These are phyloP conservation scores for Oriolus oriolus DNA, from an alignment of 2,113 vertebrate genomes.

Conservation along the genomic window DNA sequence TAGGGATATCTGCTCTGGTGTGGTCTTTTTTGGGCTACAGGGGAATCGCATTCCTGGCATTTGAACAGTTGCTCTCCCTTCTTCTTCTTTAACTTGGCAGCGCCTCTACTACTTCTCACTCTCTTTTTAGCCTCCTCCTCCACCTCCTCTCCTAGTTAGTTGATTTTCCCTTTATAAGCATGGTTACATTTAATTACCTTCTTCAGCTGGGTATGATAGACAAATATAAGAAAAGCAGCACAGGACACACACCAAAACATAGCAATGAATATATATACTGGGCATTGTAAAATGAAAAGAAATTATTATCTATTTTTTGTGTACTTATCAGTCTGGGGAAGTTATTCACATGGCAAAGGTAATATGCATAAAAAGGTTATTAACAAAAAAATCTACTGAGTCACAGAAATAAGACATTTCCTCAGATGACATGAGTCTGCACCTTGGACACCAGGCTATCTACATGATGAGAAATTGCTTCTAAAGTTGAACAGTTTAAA, in stretches of 20 bases:
- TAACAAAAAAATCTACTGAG: background rate
- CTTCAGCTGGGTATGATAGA: background rate
- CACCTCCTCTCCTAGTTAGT: background rate
- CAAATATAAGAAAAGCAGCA: background rate
- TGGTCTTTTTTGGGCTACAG: background rate
- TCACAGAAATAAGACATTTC: background rate
- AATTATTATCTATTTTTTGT: background rate
- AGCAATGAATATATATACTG: background rate
- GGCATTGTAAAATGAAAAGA: background rate
- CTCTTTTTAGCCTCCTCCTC: background rate
- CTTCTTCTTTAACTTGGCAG: background rate
- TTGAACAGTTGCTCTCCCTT: background rate
- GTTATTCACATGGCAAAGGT: background rate
- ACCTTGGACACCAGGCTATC: background rate
- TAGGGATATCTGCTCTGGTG: too few species aligned
- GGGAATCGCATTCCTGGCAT: background rate
- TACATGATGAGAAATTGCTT: background rate
- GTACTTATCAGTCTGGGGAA: background rate
- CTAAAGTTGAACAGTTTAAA: background rate
- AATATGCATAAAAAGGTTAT: background rate
- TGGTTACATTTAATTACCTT: background rate
- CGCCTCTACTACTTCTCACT: background rate
- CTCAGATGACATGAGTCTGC: background rate
- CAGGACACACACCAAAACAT: background rate
- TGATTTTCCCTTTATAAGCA: background rate